Conservation (phyloP, 2,888 invertebrate species). For the Elegia similella region DNA sequence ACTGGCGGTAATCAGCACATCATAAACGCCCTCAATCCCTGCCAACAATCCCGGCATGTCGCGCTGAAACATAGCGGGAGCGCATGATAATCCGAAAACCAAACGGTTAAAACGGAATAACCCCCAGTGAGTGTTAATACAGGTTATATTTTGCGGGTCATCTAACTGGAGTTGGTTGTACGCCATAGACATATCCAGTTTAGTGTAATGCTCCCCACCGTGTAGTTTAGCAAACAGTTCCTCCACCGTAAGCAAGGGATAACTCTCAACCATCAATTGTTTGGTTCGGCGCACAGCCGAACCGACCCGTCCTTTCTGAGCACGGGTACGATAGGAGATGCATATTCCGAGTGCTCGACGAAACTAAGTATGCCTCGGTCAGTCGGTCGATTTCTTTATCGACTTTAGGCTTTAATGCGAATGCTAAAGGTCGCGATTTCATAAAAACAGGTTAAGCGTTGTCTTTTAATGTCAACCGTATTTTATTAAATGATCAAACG, state of each 20-base stretch:
- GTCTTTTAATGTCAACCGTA: too few relatives aligned
- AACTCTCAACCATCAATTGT: constrained; percentile 28
- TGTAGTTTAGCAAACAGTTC: constrained; percentile 29
- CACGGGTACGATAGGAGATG: constrained; percentile 27
- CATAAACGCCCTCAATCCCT: background rate
- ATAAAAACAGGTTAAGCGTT: too few relatives aligned
- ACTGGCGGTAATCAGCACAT: background rate
- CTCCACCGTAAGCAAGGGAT: constrained; percentile 26
- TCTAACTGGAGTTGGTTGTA: constrained; percentile 22
- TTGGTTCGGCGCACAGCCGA: constrained; percentile 29
- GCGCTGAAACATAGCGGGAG: background rate
- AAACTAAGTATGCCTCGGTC: constrained; percentile 4
- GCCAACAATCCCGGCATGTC: background rate
- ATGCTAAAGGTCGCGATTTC: too few relatives aligned
- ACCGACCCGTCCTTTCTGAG: constrained; percentile 24
- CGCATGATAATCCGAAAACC: background rate
- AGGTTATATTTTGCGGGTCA: background rate
- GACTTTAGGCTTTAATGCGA: too few relatives aligned
- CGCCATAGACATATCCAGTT: constrained; percentile 28
- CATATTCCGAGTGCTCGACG: constrained; percentile 23
- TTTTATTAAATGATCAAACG: too few relatives aligned
- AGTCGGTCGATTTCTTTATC: too few relatives aligned
- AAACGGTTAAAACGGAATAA: background rate
- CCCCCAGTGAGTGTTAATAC: background rate
- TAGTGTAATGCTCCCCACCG: constrained; percentile 24